Evolutionary conservation across 1,140 invertebrate genomes (phyloP), one percentile per base, ranked within the genome.

Genomic region (Gonioctena quinquepunctata): DNA sequence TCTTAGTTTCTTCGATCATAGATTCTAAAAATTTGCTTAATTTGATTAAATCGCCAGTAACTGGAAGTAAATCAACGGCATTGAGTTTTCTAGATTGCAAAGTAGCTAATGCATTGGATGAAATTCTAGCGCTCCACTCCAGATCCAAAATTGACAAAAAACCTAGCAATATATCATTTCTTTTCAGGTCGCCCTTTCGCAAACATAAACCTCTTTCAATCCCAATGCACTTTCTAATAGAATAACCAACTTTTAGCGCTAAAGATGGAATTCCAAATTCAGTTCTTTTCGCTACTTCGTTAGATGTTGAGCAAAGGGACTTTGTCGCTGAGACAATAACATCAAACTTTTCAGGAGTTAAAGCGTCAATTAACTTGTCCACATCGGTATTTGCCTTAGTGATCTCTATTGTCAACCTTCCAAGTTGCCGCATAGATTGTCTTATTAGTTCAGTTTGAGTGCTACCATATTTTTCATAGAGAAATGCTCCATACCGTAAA

Each of bases 361-460:
- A 27, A 62, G 25, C 21, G 18, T 62, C 66, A 27, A 18, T 68
- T 62, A 68, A 57, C 8, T 66, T 28, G 18, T 28, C 6, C n/a
- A 56, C 22, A 33, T 56, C 26, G 11, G 18, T 33, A 25, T 48
- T 21, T 25, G n/a, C 11, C 23, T 62, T 62, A 16, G 8, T 13
- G 13, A 62, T 19, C 22, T 68, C 59, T 19, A 42, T 16, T 23
- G 56, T 68, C 21, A 68, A 62, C 22, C 66, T 60, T 21, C 21
- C 66, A 18, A 68, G 42, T 62, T 68, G 66, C 26, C 66, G 16
- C 57, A 68, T 67, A 19, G 57, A 62, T 62, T 68, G 56, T 13
- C 28, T 59, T 50, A 68, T 62, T 48, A 62, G 68, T 63, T 69
- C 60, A 5, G 42, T 13, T 33, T 69, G 68, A 27, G 68, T 54